A percentile compares a stretch with the other conserved stretches of the same genome.
Evolutionary conservation across 2,113 vertebrate genomes (phyloP).

Genomic region (Lanius ludovicianus): DNA sequence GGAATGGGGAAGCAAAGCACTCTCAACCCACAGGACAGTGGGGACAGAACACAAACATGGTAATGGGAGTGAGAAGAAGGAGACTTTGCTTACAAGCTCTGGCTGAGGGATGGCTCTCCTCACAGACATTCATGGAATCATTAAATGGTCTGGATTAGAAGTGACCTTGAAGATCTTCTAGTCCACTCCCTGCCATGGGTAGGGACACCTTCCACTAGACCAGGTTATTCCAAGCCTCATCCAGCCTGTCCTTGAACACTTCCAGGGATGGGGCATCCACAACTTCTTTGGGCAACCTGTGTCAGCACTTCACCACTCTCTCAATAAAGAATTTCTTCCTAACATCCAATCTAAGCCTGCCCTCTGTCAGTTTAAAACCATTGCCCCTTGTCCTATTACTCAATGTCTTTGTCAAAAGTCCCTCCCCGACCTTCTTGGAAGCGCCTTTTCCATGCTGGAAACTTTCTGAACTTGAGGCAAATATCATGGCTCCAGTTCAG

Average conservation of each 20-base stretch:
- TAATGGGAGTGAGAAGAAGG: rapidly evolving
- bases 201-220: not conserved
- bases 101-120: not conserved
- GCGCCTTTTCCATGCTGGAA: not conserved
- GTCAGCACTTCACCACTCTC: not conserved
- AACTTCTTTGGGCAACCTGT: not conserved
- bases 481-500: not conserved
- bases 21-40: rapidly evolving
- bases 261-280: not conserved
- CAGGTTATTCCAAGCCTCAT: not conserved
- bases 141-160: not conserved
- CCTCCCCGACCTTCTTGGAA: not conserved
- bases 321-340: not conserved
- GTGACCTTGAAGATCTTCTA: not conserved
- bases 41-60: not conserved
- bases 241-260: not conserved
- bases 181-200: no score
- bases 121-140: not conserved
- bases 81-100: not conserved
- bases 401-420: not conserved
- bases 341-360: not conserved
- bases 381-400: not conserved
- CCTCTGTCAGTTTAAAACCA: not conserved
- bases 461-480: rapidly evolving
- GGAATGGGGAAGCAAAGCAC: not conserved